Base-by-base conservation (phyloP, 2,888 invertebrate species). In the Orchesella flavescens region DNA sequence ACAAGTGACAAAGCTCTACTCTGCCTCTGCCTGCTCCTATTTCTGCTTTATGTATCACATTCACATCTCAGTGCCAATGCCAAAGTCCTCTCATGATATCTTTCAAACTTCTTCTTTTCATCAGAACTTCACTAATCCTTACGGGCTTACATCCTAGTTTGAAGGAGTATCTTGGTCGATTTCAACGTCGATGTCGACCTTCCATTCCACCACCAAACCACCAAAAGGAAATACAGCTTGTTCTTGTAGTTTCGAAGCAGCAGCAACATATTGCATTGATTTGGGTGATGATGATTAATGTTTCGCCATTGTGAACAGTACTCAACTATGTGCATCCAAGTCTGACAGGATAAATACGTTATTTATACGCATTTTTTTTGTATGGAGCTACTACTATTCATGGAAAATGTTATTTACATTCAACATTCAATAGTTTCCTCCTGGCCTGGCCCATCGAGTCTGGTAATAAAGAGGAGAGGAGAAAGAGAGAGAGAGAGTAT, bases 321-420 rank as follows among this genome's bases (percentile, higher is more conserved):
- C 46, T 65, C 34, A 34, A 34, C 34, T 66, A 43, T 63, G 53
- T 71, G 78, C 71, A 24, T 71, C 63, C 43, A 34, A 66, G 79
- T 44, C 79, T 79, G 79, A 79, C 79, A 79, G 79, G 79, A 79
- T 79, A 79, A 79, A 79, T 79, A 79, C 79, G 79, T 79, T 79
- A 79, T 79, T 79, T 79, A 79, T 79, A 79, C 77, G 68, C 77
- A 69, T 69, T 59, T 77, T 65, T 69, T 77, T 65, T 69, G 69
- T 69, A 68, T 55, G 71, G 78, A 53, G 49, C 71, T 59, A 57
- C 69, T 69, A 69, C 71, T 71, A 71, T 71, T 78, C 69, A 78
- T n/a, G 13, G 53, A 71, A 72, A 65, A 49, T 72, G 72, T 65
- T 71, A 78, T 78, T 78, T 78, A 78, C 78, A 71, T 71, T 59